Evolutionary conservation across 2,113 vertebrate genomes (phyloP).

Genomic region (Patagioenas fasciata): DNA sequence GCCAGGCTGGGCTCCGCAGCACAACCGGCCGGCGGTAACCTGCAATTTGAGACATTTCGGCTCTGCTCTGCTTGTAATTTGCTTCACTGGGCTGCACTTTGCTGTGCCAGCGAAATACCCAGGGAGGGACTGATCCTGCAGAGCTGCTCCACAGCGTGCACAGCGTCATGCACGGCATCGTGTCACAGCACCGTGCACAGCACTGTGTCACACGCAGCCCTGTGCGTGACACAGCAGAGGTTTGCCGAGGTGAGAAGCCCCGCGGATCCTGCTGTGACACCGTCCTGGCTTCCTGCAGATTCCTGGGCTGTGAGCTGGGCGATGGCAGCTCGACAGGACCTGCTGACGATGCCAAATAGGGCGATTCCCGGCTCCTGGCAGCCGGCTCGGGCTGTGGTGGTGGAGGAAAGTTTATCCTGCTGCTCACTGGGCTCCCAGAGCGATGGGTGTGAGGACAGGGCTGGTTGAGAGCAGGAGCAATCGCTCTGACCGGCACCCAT

Average conservation of each 20-base stretch:
- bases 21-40: background rate
- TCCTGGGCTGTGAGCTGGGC: background rate
- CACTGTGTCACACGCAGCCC: background rate
- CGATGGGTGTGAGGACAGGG: no score
- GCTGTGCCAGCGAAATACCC: conserved; percentile 31
- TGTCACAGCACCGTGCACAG: background rate
- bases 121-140: background rate
- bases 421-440: no score
- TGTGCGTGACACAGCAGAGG: no score
- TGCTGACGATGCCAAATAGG: background rate
- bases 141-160: background rate
- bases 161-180: background rate
- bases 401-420: background rate
- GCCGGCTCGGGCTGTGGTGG: accelerated
- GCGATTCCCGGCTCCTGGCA: background rate
- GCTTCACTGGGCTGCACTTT: background rate
- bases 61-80: conserved; percentile 55
- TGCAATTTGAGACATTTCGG: conserved; percentile 36
- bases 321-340: background rate
- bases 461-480: no score
- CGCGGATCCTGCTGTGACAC: background rate
- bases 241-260: no score
- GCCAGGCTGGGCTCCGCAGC: background rate
- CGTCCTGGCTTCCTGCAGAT: background rate
- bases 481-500: no score